phyloP scores from a whole-genome alignment of 1,140 invertebrate genomes.

The Scaptodrosophila lebanonensis region DNA sequence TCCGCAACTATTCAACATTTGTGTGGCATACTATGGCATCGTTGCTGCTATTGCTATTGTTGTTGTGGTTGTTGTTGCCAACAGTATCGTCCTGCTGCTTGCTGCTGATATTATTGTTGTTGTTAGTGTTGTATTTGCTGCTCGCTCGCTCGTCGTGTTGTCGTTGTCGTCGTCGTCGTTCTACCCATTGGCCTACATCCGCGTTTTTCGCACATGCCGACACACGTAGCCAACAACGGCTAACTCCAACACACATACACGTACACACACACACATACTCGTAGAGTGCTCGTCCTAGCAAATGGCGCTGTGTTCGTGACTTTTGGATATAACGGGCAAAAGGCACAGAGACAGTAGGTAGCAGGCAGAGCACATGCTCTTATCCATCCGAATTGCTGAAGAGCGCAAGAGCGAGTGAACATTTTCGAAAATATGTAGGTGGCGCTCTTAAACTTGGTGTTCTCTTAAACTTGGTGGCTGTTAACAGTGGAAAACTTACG shows the following conservation, averaged over 20 bases:
- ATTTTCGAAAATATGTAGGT: constrained; percentile 58
- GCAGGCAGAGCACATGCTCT: constrained; percentile 15
- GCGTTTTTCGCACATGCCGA: constrained; percentile 62
- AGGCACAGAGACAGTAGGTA: constrained; percentile 18
- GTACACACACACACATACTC: neutral
- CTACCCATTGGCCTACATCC: constrained; percentile 71
- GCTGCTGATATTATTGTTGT: constrained; percentile 2
- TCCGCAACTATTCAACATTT: constrained; percentile 75
- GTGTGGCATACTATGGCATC: constrained; percentile 67
- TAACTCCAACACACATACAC: constrained; percentile 1
- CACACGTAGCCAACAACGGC: constrained; percentile 27
- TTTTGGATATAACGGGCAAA: constrained; percentile 26
- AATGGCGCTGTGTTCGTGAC: constrained; percentile 32
- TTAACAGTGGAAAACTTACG: constrained; percentile 31
- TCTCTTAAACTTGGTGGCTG: constrained; percentile 34
- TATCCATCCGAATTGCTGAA: too few relatives aligned
- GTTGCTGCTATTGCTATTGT: constrained; percentile 6
- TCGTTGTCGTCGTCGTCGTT: constrained; percentile 38
- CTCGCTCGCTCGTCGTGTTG: constrained; percentile 14
- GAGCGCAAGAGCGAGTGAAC: too few relatives aligned
- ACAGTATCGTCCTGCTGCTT: constrained; percentile 7
- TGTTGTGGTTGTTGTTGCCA: neutral
- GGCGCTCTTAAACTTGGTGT: constrained; percentile 54
- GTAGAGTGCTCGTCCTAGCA: neutral
- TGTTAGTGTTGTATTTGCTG: constrained; percentile 45